These are phyloP conservation scores for Sphaeridia pumilis DNA, from an alignment of 2,888 invertebrate genomes.

Conservation along the genomic window DNA sequence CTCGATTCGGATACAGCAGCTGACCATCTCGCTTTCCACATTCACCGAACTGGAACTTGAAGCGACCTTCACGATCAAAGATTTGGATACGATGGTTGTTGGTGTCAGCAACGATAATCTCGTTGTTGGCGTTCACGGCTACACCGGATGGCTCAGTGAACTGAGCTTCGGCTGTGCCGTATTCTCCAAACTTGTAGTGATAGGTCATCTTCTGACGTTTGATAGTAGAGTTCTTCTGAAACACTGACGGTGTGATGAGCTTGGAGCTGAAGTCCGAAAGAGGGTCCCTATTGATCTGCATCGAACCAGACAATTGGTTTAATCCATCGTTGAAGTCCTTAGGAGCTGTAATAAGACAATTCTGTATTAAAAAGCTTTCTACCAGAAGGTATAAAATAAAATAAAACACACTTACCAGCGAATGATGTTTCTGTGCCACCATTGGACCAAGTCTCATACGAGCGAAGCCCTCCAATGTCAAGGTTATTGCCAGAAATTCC, in stretches of 20 bases:
- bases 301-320: constrained; percentile 28
- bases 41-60: constrained; percentile 99
- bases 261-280: constrained; percentile 82
- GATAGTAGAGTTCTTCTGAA: constrained; percentile 92
- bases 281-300: constrained; percentile 45
- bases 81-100: constrained; percentile 99
- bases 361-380: too few species aligned
- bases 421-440: constrained; percentile 9
- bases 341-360: constrained; percentile 16
- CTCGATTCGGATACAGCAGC: constrained; percentile 92
- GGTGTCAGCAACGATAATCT: constrained; percentile 84
- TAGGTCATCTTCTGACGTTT: constrained; percentile 99
- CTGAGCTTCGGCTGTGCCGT: constrained; percentile 96
- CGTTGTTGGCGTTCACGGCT: constrained; percentile 97
- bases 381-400: neutral
- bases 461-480: constrained; percentile 39
- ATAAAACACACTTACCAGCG: neutral
- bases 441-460: constrained; percentile 95
- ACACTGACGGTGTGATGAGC: constrained; percentile 72
- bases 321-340: constrained; percentile 31
- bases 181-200: constrained; percentile 99
- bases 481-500: constrained; percentile 50
- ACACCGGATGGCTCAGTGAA: constrained; percentile 99
- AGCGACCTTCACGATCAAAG: constrained; percentile 96
- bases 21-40: constrained; percentile 97